Evolutionary conservation across 2,797 vertebrate species (phyloP), one percentile per base, ranked within the genome.

Genomic region (Sebastes nivosus): DNA sequence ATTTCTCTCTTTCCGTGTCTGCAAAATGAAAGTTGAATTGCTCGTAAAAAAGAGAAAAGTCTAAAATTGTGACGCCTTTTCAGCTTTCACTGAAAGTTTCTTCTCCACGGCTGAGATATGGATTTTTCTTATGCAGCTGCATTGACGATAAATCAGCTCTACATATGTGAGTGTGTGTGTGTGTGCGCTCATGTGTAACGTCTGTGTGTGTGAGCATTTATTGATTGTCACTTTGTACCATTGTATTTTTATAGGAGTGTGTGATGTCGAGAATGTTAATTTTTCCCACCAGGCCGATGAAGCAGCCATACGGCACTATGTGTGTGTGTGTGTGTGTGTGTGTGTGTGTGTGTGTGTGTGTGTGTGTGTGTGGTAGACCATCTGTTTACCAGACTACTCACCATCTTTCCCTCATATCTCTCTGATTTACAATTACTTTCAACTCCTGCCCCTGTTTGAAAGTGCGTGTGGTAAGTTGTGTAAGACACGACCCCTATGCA

Each of bases 381-480:
- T 95, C 95, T 95, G 94, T 93, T 90, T 83, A 86, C 86, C 92
- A 93, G 93, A 94, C 90, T 87, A 81, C 67, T 82, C 87, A 88
- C 86, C 92, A 92, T 88, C 90, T 94, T 90, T 93, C 86, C 75
- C 85, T 94, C 92, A 91, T 93, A 93, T 92, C 90, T 89, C 83
- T 92, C 84, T 94, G 94, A 95, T 95, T 95, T 92, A 94, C 88
- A 94, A 94, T 94, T 86, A 91, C 93, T 94, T 94, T 93, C 77
- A 94, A 93, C 88, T 92, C 84, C 82, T 87, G 81, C 82, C 87
- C 90, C 80, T 67, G 80, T 90, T 93, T 89, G 86, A 92, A 93
- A 89, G 84, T 80, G 84, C 87, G 90, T 86, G 90, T 89, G 90
- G 88, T 85, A 85, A 75, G 82, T 85, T 89, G 80, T 90, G 87